Evolutionary conservation across 37 sponge, comb jelly and placozoan species (phyloP).

Genomic region (Hexactinellida sp.): DNA sequence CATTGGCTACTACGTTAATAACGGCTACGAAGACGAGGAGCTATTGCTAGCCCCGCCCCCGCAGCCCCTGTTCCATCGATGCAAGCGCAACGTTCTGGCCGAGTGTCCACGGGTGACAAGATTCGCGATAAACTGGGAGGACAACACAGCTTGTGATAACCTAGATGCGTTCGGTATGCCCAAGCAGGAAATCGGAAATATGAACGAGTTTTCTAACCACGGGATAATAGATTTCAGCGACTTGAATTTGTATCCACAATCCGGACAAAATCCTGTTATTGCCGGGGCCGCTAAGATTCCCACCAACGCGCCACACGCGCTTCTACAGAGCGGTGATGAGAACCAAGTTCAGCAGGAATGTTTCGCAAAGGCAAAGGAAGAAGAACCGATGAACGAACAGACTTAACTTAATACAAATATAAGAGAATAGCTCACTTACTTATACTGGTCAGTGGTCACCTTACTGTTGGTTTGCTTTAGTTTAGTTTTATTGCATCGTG

Average conservation of each 20-base stretch:
- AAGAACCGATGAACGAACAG: neutral
- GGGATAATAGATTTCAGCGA: neutral
- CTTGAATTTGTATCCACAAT: slow-evolving; percentile 12
- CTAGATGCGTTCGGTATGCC: neutral
- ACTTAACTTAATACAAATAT: too few relatives aligned
- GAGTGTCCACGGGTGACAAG: slow-evolving; percentile 89
- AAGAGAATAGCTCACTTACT: neutral
- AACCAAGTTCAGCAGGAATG: neutral
- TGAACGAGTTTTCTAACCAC: neutral
- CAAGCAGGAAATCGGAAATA: neutral
- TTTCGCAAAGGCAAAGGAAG: neutral
- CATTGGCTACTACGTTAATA: slow-evolving; percentile 95
- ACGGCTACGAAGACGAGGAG: slow-evolving; percentile 80
- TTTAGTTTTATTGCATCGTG: neutral
- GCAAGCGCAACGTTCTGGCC: slow-evolving; percentile 87
- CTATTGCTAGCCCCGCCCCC: slow-evolving; percentile 67
- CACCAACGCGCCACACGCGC: neutral
- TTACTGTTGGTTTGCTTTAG: neutral
- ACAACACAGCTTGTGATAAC: neutral
- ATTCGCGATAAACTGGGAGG: slow-evolving; percentile 94
- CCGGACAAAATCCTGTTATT: neutral
- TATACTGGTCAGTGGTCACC: too few relatives aligned
- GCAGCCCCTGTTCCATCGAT: slow-evolving; percentile 61
- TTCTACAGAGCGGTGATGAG: neutral
- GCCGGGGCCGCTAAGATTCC: neutral